phyloP scores from a whole-genome alignment of 2,888 invertebrate species.

The Xanthia togata region DNA sequence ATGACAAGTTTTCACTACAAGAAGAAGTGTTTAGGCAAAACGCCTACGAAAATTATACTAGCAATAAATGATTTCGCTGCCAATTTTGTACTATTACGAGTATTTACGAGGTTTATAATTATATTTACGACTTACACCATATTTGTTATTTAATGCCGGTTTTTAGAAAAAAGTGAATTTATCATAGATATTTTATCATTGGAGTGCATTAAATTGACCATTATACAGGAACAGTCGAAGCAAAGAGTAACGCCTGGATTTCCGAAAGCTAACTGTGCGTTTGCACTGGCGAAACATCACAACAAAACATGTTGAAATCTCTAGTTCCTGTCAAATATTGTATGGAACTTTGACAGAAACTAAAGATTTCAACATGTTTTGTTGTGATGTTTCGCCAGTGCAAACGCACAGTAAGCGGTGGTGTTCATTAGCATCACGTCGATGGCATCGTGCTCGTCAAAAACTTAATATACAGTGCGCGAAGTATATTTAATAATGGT shows the following conservation, averaged over 20 bases:
- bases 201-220: neutral
- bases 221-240: neutral
- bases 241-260: neutral
- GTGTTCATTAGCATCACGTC: neutral
- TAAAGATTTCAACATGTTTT: too few species aligned
- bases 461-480: neutral
- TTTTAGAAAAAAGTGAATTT: neutral
- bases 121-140: neutral
- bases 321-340: too few species aligned
- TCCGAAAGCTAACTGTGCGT: neutral
- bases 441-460: neutral
- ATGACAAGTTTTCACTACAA: conserved; percentile 22
- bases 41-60: conserved; percentile 36
- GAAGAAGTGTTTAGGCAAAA: conserved; percentile 15
- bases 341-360: too few species aligned
- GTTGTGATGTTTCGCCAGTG: too few species aligned
- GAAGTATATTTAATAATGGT: neutral
- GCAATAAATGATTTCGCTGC: conserved; percentile 38
- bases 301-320: too few species aligned
- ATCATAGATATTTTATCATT: neutral
- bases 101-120: neutral
- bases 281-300: too few species aligned
- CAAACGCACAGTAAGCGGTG: too few species aligned
- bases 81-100: conserved; percentile 4
- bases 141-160: neutral